Percentiles rank a stretch among this genome's conserved stretches.
Conservation (phyloP, 1,140 invertebrate genomes). For the roundworm (Caenorhabditis elegans) region WBcel235 BX284602.5:5029501-5030000, state of each 20-base stretch:
- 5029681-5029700: background rate
- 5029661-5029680: background rate
- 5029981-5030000: background rate
- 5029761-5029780: background rate
- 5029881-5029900: too few species aligned
- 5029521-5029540: conserved; percentile 42
- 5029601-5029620: background rate
- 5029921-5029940: background rate
- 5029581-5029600: background rate
- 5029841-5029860: conserved; percentile 7
- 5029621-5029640: background rate
- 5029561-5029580: background rate
- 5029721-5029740: background rate
- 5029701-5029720: too few species aligned
- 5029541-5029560: conserved; percentile 41
- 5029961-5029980: background rate
- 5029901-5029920: too few species aligned
- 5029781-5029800: background rate
- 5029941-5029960: background rate
- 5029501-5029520: conserved; percentile 42
- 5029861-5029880: background rate
- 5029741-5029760: background rate
- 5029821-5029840: background rate
- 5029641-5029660: background rate
- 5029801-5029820: background rate